A percentile compares a stretch with the other conserved stretches of the same genome.
phyloP scores from a whole-genome alignment of 2,888 invertebrate genomes.

The Choristoneura rosaceana region DNA sequence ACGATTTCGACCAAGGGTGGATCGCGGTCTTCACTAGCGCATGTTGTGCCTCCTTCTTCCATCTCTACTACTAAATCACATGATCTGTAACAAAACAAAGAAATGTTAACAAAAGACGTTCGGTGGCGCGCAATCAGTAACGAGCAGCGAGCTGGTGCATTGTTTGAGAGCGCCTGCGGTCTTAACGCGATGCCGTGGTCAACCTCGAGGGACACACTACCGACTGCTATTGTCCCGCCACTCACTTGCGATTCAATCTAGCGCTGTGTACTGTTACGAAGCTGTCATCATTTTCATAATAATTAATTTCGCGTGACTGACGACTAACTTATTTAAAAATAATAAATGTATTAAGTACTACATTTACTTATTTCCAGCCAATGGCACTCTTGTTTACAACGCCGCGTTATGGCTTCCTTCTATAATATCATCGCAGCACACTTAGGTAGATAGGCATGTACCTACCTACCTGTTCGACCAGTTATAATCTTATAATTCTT shows the following conservation, averaged over 20 bases:
- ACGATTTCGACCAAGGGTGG: slow-evolving; percentile 56
- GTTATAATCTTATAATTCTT: slow-evolving; percentile 21
- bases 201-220: slow-evolving; percentile 60
- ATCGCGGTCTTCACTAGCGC: slow-evolving; percentile 55
- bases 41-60: slow-evolving; percentile 68
- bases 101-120: slow-evolving; percentile 38
- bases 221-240: slow-evolving; percentile 63
- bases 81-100: slow-evolving; percentile 77
- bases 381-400: slow-evolving; percentile 54
- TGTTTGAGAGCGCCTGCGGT: slow-evolving; percentile 58
- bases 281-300: slow-evolving; percentile 32
- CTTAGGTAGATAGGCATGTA: not conserved
- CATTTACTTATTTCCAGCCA: slow-evolving; percentile 46
- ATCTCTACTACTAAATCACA: slow-evolving; percentile 71
- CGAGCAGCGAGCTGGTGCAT: slow-evolving; percentile 62
- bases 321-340: slow-evolving; percentile 25
- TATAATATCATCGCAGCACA: slow-evolving; percentile 51
- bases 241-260: slow-evolving; percentile 46
- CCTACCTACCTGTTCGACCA: slow-evolving; percentile 52
- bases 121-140: slow-evolving; percentile 60
- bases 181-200: slow-evolving; percentile 52
- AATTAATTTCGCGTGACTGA: slow-evolving; percentile 16
- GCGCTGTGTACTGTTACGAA: slow-evolving; percentile 35
- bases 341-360: slow-evolving; percentile 42
- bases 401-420: slow-evolving; percentile 57